A percentile compares a stretch with the other conserved stretches of the same genome.
These are phyloP conservation scores for Zhuqinia jingwanae DNA, from an alignment of 2,888 invertebrate species.

Conservation along the genomic window DNA sequence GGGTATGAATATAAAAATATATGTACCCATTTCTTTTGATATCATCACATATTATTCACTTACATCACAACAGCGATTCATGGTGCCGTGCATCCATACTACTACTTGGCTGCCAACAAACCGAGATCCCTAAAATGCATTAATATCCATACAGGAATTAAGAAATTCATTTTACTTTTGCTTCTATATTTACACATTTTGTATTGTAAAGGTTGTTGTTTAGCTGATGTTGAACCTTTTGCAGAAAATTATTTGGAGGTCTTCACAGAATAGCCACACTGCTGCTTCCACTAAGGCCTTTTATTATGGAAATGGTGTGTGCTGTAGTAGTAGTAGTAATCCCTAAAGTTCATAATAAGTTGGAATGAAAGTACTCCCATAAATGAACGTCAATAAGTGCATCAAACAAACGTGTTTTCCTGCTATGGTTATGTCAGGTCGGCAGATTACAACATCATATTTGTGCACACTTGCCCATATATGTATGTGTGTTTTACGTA, in stretches of 20 bases:
- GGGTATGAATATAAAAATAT: slow-evolving; percentile 19
- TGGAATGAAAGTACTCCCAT: too few relatives aligned
- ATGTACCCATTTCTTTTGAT: slow-evolving; percentile 9
- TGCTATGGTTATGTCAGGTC: too few relatives aligned
- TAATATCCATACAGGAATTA: not conserved
- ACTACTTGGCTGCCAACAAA: not conserved
- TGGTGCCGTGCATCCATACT: not conserved
- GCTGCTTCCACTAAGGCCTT: not conserved
- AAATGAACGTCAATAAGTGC: too few relatives aligned
- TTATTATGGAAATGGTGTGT: slow-evolving; percentile 9
- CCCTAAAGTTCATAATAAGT: not conserved
- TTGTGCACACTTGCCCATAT: too few relatives aligned
- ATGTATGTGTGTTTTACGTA: too few relatives aligned
- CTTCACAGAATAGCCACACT: not conserved
- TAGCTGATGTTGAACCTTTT: not conserved
- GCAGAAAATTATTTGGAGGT: slow-evolving; percentile 16
- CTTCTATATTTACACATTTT: slow-evolving; percentile 18
- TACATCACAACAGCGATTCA: too few relatives aligned
- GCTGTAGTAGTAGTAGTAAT: not conserved
- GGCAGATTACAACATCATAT: too few relatives aligned
- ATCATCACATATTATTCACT: too few relatives aligned
- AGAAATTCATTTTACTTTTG: slow-evolving; percentile 13
- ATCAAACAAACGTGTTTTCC: too few relatives aligned
- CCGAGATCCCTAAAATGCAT: not conserved
- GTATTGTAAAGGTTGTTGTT: not conserved